Evolutionary conservation across 2,113 vertebrate genomes (phyloP).

Genomic region (Caracal caracal): DNA sequence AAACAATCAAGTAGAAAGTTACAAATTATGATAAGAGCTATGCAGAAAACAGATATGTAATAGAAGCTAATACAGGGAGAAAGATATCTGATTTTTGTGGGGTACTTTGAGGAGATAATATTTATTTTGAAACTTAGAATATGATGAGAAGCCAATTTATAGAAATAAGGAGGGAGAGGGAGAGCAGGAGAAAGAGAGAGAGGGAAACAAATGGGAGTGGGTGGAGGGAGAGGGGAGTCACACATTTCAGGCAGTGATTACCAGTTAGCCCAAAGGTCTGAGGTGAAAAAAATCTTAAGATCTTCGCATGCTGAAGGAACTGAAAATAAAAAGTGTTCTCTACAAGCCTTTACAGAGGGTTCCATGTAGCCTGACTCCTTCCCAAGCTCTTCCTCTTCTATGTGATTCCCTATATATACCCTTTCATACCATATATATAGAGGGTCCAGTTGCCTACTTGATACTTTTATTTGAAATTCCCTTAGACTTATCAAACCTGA

Average conservation of each 20-base stretch:
- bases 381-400: constrained; percentile 2
- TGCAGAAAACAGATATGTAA: not conserved
- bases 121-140: not conserved
- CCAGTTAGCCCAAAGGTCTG: not conserved
- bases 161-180: not conserved
- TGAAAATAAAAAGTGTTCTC: not conserved
- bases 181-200: not conserved
- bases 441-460: not conserved
- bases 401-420: not conserved
- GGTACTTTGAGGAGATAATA: not conserved
- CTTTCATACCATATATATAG: not conserved
- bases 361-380: not conserved
- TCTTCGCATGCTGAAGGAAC: not conserved
- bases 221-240: not conserved
- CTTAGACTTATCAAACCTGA: not conserved
- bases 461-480: constrained; percentile 15
- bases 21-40: not conserved
- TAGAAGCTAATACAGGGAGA: not conserved
- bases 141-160: not conserved
- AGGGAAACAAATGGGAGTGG: not conserved
- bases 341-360: not conserved
- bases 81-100: not conserved
- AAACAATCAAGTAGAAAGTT: not conserved
- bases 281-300: not conserved
- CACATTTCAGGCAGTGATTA: not conserved